A percentile compares a stretch with the other conserved stretches of the same genome.
These are phyloP conservation scores for Xiphorhynchus elegans DNA, from an alignment of 2,113 vertebrate genomes.

Conservation along the genomic window DNA sequence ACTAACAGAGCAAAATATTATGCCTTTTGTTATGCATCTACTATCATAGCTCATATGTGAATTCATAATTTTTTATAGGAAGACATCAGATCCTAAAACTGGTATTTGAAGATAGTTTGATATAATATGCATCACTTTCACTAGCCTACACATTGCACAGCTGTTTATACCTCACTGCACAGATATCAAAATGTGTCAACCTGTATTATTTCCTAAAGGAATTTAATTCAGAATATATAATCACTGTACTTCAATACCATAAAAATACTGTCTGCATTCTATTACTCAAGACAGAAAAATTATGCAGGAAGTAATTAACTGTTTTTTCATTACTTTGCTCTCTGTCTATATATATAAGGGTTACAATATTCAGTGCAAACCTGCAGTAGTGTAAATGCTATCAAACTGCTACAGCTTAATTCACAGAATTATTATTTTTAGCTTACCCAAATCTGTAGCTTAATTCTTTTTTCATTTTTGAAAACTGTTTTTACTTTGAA, in stretches of 20 bases:
- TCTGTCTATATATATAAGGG: neutral
- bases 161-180: neutral
- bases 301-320: neutral
- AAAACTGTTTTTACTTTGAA: slow-evolving; percentile 99
- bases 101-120: neutral
- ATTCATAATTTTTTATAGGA: neutral
- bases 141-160: neutral
- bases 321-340: neutral
- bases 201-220: neutral
- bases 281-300: neutral
- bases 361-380: neutral
- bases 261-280: neutral
- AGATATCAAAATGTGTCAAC: neutral
- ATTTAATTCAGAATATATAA: neutral
- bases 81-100: neutral
- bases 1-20: neutral
- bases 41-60: neutral
- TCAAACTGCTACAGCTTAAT: neutral
- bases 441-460: slow-evolving; percentile 98
- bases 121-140: neutral
- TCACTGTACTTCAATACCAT: neutral
- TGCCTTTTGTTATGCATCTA: neutral
- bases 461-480: slow-evolving; percentile 98
- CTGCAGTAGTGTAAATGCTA: neutral
- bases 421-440: neutral